phyloP scores from a whole-genome alignment of 2,888 invertebrate genomes.

The Parascotia fuliginaria region DNA sequence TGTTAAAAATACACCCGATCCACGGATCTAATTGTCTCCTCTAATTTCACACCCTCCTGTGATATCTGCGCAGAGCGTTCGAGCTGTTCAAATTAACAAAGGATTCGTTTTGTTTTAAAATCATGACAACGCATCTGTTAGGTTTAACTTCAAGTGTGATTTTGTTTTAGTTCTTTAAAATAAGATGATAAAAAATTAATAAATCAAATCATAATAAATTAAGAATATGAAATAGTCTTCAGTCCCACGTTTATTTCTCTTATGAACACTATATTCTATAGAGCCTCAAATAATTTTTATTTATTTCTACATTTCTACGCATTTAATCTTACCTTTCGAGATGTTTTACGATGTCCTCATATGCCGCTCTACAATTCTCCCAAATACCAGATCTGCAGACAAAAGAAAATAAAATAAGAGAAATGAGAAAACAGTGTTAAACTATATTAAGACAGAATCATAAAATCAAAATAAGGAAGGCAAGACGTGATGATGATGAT shows the following conservation, averaged over 20 bases:
- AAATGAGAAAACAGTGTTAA: constrained; percentile 61
- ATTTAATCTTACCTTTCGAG: constrained; percentile 91
- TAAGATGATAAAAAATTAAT: background rate
- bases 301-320: constrained; percentile 22
- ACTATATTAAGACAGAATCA: constrained; percentile 47
- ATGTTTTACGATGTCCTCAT: constrained; percentile 97
- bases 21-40: constrained; percentile 85
- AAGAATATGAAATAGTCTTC: background rate
- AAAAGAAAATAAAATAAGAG: constrained; percentile 78
- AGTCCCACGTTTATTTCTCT: too few relatives aligned
- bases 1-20: constrained; percentile 86
- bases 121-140: constrained; percentile 20
- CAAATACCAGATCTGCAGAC: constrained; percentile 93
- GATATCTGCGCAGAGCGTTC: constrained; percentile 73
- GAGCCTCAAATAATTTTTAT: constrained; percentile 23
- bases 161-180: background rate
- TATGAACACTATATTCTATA: too few relatives aligned
- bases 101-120: constrained; percentile 55
- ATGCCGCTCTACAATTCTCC: constrained; percentile 97
- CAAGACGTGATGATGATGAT: constrained; percentile 37
- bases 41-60: constrained; percentile 83
- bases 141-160: background rate
- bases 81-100: constrained; percentile 69
- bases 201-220: background rate
- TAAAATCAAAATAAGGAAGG: constrained; percentile 46